Percentiles rank a stretch among this genome's conserved stretches.
Conservation (phyloP, 1,140 invertebrate species). For the Laupala kohalensis region DNA sequence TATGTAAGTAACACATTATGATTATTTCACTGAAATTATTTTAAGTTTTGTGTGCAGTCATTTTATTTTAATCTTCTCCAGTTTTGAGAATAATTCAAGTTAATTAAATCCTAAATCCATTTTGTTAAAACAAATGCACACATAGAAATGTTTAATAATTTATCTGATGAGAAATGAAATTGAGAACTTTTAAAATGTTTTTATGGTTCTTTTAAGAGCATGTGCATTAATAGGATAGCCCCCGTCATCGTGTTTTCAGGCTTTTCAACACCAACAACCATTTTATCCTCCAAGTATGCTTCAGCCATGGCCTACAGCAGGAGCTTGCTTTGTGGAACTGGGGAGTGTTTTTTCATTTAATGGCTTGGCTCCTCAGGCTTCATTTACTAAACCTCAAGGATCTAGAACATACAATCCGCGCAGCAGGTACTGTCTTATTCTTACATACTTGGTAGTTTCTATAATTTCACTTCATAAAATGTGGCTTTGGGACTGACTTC, state of each 20-base stretch:
- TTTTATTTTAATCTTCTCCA: neutral
- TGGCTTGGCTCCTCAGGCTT: slow-evolving; percentile 52
- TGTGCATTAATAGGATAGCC: neutral
- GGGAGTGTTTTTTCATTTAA: slow-evolving; percentile 58
- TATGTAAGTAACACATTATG: slow-evolving; percentile 41
- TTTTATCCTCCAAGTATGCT: slow-evolving; percentile 40
- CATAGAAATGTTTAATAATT: no score
- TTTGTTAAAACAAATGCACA: no score
- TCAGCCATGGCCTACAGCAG: slow-evolving; percentile 39
- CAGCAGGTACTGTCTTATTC: neutral
- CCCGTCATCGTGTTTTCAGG: slow-evolving; percentile 6
- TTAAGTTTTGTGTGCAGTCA: neutral
- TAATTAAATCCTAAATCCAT: no score
- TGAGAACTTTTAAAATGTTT: no score
- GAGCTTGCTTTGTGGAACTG: slow-evolving; percentile 54
- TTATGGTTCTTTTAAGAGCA: neutral
- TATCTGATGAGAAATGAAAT: no score
- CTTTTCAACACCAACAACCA: slow-evolving; percentile 38
- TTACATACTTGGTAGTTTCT: no score
- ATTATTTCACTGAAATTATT: neutral
- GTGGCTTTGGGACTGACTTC: no score
- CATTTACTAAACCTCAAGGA: slow-evolving; percentile 38
- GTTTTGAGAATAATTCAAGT: no score
- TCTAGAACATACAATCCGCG: slow-evolving; percentile 12
- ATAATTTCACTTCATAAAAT: no score